phyloP scores from a whole-genome alignment of 2,113 vertebrate species.

The Chroicocephalus ridibundus region DNA sequence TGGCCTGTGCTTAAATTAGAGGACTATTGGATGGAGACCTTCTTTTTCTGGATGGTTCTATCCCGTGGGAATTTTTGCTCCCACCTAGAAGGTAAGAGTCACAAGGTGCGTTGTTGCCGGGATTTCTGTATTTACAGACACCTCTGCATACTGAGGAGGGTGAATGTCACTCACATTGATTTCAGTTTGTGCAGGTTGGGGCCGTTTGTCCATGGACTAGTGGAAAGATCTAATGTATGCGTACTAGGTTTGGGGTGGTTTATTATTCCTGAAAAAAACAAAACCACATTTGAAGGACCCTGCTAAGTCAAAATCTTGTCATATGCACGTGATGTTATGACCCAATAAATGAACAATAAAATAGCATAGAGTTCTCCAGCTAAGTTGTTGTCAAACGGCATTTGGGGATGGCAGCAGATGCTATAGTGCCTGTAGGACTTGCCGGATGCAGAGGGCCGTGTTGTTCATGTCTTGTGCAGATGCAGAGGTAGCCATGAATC shows the following conservation, averaged over 20 bases:
- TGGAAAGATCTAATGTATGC: neutral
- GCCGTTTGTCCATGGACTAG: neutral
- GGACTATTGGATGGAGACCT: neutral
- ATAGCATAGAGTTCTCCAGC: accelerated
- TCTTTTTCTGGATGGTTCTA: neutral
- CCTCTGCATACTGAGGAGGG: accelerated
- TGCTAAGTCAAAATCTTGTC: neutral
- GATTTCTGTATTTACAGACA: neutral
- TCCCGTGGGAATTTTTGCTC: neutral
- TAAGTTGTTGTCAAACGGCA: accelerated
- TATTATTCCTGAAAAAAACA: neutral
- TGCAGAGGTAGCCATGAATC: neutral
- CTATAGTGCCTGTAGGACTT: neutral
- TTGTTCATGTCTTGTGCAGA: neutral
- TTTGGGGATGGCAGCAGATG: neutral
- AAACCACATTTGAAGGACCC: neutral
- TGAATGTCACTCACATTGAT: accelerated
- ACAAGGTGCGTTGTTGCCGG: neutral
- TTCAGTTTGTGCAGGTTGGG: neutral
- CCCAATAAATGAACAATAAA: neutral
- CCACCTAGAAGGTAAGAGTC: neutral
- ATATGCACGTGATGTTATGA: neutral
- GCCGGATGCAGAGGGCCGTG: neutral
- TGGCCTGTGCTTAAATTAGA: neutral
- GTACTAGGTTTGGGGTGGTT: neutral